Conservation (phyloP, 2,888 invertebrate species). For the Monopis laevigella region DNA sequence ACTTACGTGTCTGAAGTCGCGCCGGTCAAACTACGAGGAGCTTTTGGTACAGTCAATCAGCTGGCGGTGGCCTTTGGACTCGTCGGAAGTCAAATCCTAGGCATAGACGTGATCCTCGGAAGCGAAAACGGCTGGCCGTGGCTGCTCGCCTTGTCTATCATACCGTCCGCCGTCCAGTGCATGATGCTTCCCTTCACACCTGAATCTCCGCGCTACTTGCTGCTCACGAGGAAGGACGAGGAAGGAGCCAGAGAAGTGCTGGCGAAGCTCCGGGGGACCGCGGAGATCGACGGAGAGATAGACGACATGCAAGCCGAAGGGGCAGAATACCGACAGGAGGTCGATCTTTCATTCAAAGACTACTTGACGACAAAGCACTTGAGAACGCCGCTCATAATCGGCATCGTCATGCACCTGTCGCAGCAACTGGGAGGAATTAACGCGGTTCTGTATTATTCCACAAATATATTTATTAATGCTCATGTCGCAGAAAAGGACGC, state of each 20-base stretch:
- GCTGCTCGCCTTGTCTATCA: constrained; percentile 49
- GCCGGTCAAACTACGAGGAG: constrained; percentile 49
- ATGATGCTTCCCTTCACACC: constrained; percentile 49
- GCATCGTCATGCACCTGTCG: constrained; percentile 59
- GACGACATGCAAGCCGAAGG: constrained; percentile 59
- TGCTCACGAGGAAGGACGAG: constrained; percentile 47
- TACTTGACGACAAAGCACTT: constrained; percentile 39
- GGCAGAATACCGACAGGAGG: constrained; percentile 45
- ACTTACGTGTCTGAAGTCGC: constrained; percentile 62
- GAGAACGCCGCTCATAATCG: constrained; percentile 51
- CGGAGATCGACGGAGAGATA: constrained; percentile 53
- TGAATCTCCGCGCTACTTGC: constrained; percentile 53
- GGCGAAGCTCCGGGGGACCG: constrained; percentile 40
- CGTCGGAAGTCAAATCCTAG: constrained; percentile 50
- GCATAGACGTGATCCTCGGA: constrained; percentile 54
- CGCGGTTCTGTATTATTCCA: constrained; percentile 77
- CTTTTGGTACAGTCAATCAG: constrained; percentile 60
- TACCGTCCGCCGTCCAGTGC: constrained; percentile 49
- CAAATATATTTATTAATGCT: constrained; percentile 70
- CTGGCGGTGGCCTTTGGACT: constrained; percentile 57
- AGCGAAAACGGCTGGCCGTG: constrained; percentile 56
- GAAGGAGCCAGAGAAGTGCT: constrained; percentile 43
- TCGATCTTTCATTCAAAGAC: constrained; percentile 47
- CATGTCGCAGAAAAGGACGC: constrained; percentile 69
- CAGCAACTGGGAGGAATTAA: constrained; percentile 62